phyloP scores from a whole-genome alignment of 2,113 vertebrate species.

The Clarias macrocephalus region DNA sequence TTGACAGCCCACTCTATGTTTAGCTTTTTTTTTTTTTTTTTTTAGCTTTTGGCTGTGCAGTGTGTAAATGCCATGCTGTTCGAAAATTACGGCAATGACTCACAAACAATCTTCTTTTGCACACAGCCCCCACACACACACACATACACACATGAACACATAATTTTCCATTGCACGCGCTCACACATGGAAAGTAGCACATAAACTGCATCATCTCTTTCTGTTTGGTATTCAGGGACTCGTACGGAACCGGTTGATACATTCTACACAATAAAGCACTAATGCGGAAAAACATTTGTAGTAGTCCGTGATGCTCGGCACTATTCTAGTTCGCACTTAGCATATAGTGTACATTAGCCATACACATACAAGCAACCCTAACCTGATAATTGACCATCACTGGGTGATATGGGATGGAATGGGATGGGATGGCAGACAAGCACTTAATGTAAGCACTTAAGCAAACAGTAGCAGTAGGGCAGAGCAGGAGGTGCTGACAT shows the following conservation, averaged over 20 bases:
- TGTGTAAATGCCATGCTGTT: constrained; percentile 2
- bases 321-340: neutral
- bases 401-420: neutral
- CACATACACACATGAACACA: neutral
- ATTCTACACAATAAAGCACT: neutral
- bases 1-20: constrained; percentile 25
- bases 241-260: constrained; percentile 12
- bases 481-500: neutral
- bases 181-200: constrained; percentile 9
- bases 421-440: neutral
- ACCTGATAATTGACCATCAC: neutral
- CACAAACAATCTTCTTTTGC: constrained; percentile 27
- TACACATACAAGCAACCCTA: neutral
- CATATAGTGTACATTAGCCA: neutral
- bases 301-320: constrained; percentile 3
- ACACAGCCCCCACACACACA: constrained; percentile 13
- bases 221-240: constrained; percentile 31
- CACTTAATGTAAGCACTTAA: neutral
- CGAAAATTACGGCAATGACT: constrained; percentile 38
- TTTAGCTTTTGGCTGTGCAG: constrained; percentile 20
- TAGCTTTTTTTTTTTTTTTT: neutral
- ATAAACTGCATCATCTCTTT: constrained; percentile 2
- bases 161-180: neutral
- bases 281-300: constrained; percentile 15
- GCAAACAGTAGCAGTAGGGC: neutral